phyloP scores from a whole-genome alignment of 2,888 invertebrate genomes.

The Byasa hedistus region DNA sequence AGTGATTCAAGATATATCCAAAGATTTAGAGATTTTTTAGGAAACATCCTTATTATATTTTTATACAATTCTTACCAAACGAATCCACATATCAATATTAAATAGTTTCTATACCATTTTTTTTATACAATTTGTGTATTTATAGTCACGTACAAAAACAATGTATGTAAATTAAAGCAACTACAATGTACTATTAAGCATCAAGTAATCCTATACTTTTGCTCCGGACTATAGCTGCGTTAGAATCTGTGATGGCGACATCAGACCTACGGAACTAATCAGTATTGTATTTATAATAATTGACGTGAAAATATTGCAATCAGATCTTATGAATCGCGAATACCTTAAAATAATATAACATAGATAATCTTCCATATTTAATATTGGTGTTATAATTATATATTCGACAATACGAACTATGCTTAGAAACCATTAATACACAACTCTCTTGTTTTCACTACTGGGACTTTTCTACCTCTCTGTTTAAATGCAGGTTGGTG shows the following conservation, averaged over 20 bases:
- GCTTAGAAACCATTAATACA: neutral
- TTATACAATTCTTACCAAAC: constrained; percentile 11
- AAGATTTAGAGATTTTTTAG: neutral
- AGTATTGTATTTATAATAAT: constrained; percentile 8
- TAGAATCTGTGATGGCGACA: neutral
- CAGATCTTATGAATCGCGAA: neutral
- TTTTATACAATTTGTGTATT: neutral
- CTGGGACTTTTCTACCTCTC: too few species aligned
- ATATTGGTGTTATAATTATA: constrained; percentile 6
- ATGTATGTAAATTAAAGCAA: constrained; percentile 15
- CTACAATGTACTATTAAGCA: neutral
- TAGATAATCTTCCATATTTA: constrained; percentile 1
- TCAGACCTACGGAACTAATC: constrained; percentile 17
- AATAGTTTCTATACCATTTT: neutral
- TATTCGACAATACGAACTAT: constrained; percentile 18
- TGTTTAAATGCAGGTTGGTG: too few species aligned
- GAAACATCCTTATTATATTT: constrained; percentile 1
- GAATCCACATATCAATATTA: constrained; percentile 21
- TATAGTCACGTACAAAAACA: constrained; percentile 23
- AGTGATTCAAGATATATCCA: constrained; percentile 1
- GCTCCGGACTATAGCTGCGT: constrained; percentile 6
- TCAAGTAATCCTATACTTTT: constrained; percentile 2
- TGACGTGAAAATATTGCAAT: constrained; percentile 6
- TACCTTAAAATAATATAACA: constrained; percentile 6
- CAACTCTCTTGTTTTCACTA: neutral